Evolutionary conservation across 2,888 invertebrate species (phyloP).

Genomic region (Parelbella ahira): DNA sequence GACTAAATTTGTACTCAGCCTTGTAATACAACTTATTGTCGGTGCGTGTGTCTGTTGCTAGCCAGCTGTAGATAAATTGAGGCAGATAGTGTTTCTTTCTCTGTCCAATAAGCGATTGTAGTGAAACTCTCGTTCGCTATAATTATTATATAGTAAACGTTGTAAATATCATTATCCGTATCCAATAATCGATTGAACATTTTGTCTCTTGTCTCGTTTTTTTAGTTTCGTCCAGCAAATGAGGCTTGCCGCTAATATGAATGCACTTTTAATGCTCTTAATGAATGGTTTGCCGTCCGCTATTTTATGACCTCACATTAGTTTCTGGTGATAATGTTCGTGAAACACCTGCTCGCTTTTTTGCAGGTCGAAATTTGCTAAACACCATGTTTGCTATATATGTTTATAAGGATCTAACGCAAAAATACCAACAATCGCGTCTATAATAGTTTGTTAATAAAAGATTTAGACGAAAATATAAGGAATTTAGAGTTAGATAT

Average conservation of each 20-base stretch:
- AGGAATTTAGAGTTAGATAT: too few species aligned
- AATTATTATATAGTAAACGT: constrained; percentile 30
- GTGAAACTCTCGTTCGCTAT: constrained; percentile 27
- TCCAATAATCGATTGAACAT: constrained; percentile 24
- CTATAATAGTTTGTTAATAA: too few species aligned
- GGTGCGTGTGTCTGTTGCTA: constrained; percentile 44
- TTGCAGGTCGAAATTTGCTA: too few species aligned
- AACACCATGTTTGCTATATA: too few species aligned
- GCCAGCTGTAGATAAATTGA: constrained; percentile 61
- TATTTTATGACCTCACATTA: constrained; percentile 21
- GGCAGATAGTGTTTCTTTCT: constrained; percentile 59
- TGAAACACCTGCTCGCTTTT: constrained; percentile 14
- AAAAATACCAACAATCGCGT: too few species aligned
- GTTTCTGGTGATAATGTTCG: constrained; percentile 12
- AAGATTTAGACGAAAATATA: too few species aligned
- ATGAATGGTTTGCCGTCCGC: constrained; percentile 17
- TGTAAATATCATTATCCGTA: constrained; percentile 24
- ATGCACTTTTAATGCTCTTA: constrained; percentile 24
- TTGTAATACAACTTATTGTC: constrained; percentile 65
- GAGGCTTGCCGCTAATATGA: constrained; percentile 10
- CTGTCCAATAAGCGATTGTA: constrained; percentile 50
- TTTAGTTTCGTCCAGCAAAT: constrained; percentile 15
- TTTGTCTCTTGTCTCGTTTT: constrained; percentile 10
- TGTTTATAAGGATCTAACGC: too few species aligned
- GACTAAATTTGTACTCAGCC: constrained; percentile 73